Evolutionary conservation across 2,888 invertebrate genomes (phyloP).

Genomic region (Hedychridium roseum): DNA sequence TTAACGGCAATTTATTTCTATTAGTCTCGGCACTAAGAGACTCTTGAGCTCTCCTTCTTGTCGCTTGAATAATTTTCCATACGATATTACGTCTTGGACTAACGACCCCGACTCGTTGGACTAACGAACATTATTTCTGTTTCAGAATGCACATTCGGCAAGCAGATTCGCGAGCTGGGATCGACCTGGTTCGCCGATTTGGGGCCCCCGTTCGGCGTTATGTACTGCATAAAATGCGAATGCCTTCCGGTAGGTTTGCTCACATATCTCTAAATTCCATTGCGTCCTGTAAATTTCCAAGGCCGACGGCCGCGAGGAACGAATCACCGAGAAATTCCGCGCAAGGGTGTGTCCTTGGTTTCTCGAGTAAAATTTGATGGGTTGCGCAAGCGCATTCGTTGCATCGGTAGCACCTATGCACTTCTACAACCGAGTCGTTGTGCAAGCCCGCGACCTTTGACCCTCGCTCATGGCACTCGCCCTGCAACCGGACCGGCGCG

Average conservation of each 20-base stretch:
- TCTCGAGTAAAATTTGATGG: slow-evolving; percentile 6
- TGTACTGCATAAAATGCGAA: slow-evolving; percentile 96
- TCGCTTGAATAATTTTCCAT: too few species aligned
- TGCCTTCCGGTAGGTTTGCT: slow-evolving; percentile 80
- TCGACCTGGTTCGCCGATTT: slow-evolving; percentile 93
- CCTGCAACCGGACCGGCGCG: slow-evolving; percentile 10
- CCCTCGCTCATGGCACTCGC: slow-evolving; percentile 18
- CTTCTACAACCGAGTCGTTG: not conserved
- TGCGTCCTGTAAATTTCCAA: too few species aligned
- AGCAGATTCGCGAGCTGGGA: slow-evolving; percentile 85
- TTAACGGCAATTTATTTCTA: too few species aligned
- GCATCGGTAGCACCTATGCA: not conserved
- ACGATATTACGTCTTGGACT: too few species aligned
- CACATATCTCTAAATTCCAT: too few species aligned
- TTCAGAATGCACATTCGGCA: slow-evolving; percentile 93
- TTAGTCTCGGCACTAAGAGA: too few species aligned
- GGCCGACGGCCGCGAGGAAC: too few species aligned
- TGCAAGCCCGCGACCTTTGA: slow-evolving; percentile 25
- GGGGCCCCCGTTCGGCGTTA: slow-evolving; percentile 91
- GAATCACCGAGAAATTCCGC: too few species aligned
- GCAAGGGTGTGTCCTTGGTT: slow-evolving; percentile 5
- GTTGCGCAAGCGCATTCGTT: not conserved
- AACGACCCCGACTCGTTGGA: too few species aligned
- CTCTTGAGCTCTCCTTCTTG: too few species aligned
- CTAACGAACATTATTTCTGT: slow-evolving; percentile 59